A percentile compares a stretch with the other conserved stretches of the same genome.
Evolutionary conservation across 1,140 invertebrate species (phyloP).

Genomic region (Eriocheir sinensis): DNA sequence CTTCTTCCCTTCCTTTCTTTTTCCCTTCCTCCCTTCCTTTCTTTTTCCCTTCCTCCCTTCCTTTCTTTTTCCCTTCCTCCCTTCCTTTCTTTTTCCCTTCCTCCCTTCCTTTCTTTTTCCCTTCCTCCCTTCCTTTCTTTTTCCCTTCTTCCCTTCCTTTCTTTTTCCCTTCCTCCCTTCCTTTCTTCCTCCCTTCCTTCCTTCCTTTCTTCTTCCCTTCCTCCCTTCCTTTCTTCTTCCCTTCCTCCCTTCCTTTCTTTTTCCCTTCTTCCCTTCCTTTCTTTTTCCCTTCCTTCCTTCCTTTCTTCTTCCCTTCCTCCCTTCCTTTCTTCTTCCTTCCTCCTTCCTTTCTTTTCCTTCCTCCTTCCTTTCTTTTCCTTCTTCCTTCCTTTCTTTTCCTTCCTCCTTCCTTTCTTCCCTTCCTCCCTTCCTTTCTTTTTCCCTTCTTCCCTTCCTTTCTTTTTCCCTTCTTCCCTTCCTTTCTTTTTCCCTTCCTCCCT

Average conservation of each 20-base stretch:
- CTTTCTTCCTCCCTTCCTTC: background rate
- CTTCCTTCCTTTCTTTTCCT: too few species aligned
- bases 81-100: background rate
- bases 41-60: background rate
- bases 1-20: background rate
- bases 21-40: background rate
- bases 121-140: conserved; percentile 9
- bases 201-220: background rate
- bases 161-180: background rate
- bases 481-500: too few species aligned
- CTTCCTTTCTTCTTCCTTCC: too few species aligned
- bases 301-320: background rate
- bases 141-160: background rate
- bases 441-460: too few species aligned
- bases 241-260: background rate
- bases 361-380: too few species aligned
- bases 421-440: too few species aligned
- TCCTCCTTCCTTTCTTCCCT: too few species aligned
- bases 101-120: background rate
- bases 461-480: too few species aligned
- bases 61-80: background rate
- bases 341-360: background rate
- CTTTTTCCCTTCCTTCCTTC: background rate
- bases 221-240: background rate
- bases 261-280: background rate